A percentile compares a stretch with the other conserved stretches of the same genome.
Conservation (phyloP, 2,797 vertebrate species). For the Rousettus madagascariensis region DNA sequence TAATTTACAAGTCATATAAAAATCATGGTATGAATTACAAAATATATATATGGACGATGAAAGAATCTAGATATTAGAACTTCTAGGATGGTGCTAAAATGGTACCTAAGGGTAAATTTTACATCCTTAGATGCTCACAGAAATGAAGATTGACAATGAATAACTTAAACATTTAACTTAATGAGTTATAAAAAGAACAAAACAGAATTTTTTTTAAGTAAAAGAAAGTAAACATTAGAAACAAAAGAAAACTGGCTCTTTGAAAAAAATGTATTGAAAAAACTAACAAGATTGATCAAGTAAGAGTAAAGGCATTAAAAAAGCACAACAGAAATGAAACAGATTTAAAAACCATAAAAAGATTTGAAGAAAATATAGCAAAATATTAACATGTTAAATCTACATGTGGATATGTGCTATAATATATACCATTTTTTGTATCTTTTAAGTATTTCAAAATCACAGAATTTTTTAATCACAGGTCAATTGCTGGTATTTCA, state of each 20-base stretch:
- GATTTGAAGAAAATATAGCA: background rate
- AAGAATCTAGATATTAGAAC: background rate
- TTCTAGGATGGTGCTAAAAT: background rate
- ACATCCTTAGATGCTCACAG: background rate
- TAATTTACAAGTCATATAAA: background rate
- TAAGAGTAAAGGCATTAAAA: background rate
- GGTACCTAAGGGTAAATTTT: background rate
- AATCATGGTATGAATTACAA: background rate
- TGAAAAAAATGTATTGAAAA: background rate
- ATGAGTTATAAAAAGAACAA: background rate
- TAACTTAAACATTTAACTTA: slow-evolving; percentile 29
- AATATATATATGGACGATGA: background rate
- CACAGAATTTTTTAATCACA: background rate
- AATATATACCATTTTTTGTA: background rate
- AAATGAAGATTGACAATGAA: background rate
- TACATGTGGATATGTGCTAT: background rate
- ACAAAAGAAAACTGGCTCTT: slow-evolving; percentile 9
- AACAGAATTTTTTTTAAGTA: background rate
- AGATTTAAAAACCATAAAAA: background rate
- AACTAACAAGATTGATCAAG: background rate
- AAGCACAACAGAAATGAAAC: background rate
- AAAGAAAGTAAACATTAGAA: background rate
- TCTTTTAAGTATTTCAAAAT: slow-evolving; percentile 2
- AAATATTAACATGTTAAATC: background rate
- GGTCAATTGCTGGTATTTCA: background rate